Base-by-base conservation (phyloP, 35 echinoderm and acorn worm species). In the Eucidaris tribuloides region DNA sequence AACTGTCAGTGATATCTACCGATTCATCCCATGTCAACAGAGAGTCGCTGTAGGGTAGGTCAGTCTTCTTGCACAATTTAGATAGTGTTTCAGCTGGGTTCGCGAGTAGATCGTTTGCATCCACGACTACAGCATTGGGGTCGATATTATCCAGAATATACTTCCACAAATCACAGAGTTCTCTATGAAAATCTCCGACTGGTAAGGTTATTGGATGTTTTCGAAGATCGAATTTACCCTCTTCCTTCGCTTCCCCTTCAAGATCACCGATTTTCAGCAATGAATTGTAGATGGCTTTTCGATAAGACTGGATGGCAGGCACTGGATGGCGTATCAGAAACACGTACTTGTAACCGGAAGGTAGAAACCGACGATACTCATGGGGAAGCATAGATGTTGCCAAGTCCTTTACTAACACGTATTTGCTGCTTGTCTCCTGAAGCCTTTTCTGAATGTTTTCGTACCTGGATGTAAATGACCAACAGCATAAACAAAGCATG, bases 281-380 rank as follows among this genome's bases (percentile, higher is more conserved):
- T 31, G 33, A 5, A 22, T 65, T 34, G 9, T 70, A 42, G 4
- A 44, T 43, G 15, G 77, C 58, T 33, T 68, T 78, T 29, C 77
- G 49, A 40, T 72, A 91, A 3, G 88, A 91, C 7, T 57, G 5
- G 29, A 91, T 85, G 2, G 79, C 71, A 38, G 63, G 43, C 17
- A 34, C 25, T 1, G 89, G 89, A 56, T 86, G 28, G 3, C 89
- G 76, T 11, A 92, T 92, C 45, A 92, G 32, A 46, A 86, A 86
- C 1, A 63, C 64, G 32, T 92, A 78, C 14, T 39, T 34, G 29
- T 86, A 92, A 18, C 89, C 89, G 39, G 71, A 14, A 0, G 83
- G 89, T 3, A 92, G 34, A 28, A 39, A 74, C 24, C 68, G 68
- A 44, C 68, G 38, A 74, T 74, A 74, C 37, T 74, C 44, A 33